phyloP scores from a whole-genome alignment of 2,888 invertebrate species.

The Tachina lurida region DNA sequence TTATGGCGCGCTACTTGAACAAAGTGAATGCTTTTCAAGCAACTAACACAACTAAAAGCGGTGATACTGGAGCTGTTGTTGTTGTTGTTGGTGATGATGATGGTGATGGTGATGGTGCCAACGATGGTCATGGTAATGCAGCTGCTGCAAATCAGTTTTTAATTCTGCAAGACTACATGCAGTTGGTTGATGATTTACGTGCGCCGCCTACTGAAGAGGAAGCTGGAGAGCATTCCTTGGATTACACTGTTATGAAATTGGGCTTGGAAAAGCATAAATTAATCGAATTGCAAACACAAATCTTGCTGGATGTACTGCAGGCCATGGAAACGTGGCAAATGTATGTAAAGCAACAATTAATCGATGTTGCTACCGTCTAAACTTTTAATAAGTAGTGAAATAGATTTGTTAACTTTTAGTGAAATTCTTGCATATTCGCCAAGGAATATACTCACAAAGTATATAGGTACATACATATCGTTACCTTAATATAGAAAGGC shows the following conservation, averaged over 20 bases:
- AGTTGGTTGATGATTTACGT: constrained; percentile 73
- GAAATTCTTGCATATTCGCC: neutral
- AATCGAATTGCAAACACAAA: constrained; percentile 71
- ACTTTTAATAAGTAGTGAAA: constrained; percentile 5
- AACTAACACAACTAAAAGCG: neutral
- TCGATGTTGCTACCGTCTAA: constrained; percentile 64
- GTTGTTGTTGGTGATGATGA: neutral
- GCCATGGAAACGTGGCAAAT: constrained; percentile 73
- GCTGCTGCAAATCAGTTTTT: constrained; percentile 69
- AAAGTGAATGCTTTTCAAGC: constrained; percentile 72
- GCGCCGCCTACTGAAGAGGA: constrained; percentile 48
- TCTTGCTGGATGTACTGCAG: constrained; percentile 72
- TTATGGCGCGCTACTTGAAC: constrained; percentile 74
- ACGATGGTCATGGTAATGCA: constrained; percentile 3
- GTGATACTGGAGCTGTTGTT: neutral
- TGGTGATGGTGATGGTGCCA: too few species aligned
- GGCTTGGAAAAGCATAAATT: constrained; percentile 74
- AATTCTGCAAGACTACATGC: constrained; percentile 73
- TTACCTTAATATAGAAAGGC: too few species aligned
- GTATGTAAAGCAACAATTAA: constrained; percentile 73
- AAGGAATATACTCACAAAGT: too few species aligned
- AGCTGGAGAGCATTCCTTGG: constrained; percentile 74
- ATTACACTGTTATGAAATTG: constrained; percentile 75
- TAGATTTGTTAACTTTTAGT: constrained; percentile 5
- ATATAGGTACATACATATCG: too few species aligned